These are phyloP conservation scores for Leptoclinus maculatus DNA, from an alignment of 2,797 vertebrate genomes.

Conservation along the genomic window DNA sequence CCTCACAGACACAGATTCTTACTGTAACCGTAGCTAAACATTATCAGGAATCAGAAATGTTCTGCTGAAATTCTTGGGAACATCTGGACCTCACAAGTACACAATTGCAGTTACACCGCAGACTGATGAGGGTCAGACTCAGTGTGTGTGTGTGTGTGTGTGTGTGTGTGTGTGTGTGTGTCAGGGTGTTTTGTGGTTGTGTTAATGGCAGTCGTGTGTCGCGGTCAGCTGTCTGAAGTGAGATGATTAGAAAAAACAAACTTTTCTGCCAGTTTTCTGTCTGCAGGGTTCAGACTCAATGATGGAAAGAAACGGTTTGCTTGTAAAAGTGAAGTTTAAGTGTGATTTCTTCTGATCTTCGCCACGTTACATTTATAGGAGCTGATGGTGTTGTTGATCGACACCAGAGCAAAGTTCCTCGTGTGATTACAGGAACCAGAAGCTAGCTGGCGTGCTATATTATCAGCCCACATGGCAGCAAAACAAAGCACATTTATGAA, in stretches of 20 bases:
- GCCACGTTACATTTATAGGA: too few relatives aligned
- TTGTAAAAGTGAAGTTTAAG: too few relatives aligned
- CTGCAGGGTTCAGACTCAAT: background rate
- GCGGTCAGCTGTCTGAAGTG: background rate
- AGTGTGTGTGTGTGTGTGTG: background rate
- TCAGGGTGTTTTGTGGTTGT: background rate
- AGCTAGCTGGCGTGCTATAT: background rate
- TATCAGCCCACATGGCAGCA: too few relatives aligned
- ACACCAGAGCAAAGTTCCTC: too few relatives aligned
- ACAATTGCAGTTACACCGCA: background rate
- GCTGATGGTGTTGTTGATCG: too few relatives aligned
- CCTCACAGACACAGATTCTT: background rate
- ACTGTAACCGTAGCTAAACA: background rate
- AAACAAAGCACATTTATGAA: too few relatives aligned
- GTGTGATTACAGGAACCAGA: background rate
- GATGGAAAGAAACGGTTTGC: too few relatives aligned
- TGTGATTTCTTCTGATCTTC: too few relatives aligned
- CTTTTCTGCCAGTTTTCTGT: too few relatives aligned
- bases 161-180: slow-evolving; percentile 3
- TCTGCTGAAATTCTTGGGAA: background rate
- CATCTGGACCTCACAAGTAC: slow-evolving; percentile 6
- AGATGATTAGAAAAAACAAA: slow-evolving; percentile 3
- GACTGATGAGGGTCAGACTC: background rate
- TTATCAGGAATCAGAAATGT: background rate
- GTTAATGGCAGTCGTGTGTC: background rate